These are phyloP conservation scores for Habrosyne pyritoides DNA, from an alignment of 2,888 invertebrate genomes.

Conservation along the genomic window DNA sequence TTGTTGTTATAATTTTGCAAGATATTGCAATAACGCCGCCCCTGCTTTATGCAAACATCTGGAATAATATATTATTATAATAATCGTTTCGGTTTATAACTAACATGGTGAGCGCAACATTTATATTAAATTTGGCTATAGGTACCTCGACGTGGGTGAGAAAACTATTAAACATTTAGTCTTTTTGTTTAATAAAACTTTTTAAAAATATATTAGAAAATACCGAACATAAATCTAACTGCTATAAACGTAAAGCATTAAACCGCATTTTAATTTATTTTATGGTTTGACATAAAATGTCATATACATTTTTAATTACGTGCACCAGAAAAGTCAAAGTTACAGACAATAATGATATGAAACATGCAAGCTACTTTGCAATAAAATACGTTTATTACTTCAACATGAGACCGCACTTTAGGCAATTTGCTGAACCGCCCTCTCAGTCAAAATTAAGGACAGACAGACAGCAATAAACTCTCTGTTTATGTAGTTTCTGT, in stretches of 20 bases:
- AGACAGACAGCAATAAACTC: conserved; percentile 67
- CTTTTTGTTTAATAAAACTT: no score
- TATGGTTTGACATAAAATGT: neutral
- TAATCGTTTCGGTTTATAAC: conserved; percentile 4
- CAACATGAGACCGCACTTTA: conserved; percentile 61
- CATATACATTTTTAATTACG: neutral
- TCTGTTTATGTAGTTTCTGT: conserved; percentile 62
- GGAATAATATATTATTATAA: conserved; percentile 28
- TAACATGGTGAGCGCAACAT: neutral
- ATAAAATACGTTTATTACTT: conserved; percentile 49
- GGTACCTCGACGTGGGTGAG: no score
- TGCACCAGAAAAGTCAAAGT: neutral
- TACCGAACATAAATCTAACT: no score
- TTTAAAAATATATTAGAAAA: no score
- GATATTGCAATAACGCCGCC: conserved; percentile 45
- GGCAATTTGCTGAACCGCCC: conserved; percentile 52
- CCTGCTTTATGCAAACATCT: conserved; percentile 45
- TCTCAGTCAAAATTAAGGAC: conserved; percentile 57
- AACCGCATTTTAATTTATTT: neutral
- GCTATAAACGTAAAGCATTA: neutral
- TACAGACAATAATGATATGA: conserved; percentile 18
- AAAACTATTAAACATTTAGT: no score
- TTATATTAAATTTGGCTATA: neutral
- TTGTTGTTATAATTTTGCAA: conserved; percentile 44
- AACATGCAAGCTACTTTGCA: conserved; percentile 30